These are phyloP conservation scores for Solen grandis DNA, from an alignment of 1,140 invertebrate species.

Conservation along the genomic window DNA sequence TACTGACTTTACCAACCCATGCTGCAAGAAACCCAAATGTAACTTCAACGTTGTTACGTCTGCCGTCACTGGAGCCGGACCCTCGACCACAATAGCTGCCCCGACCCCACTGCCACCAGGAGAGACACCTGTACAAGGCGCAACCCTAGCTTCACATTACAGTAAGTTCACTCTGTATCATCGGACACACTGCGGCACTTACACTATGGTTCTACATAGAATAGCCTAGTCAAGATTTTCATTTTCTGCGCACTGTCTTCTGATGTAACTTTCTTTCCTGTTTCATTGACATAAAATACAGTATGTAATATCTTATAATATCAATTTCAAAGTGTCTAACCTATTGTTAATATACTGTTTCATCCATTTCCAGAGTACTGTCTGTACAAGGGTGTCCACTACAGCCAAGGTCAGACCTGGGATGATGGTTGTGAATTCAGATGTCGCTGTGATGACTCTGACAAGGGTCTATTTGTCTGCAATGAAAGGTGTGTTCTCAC, in stretches of 20 bases:
- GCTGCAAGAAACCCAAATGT: constrained; percentile 64
- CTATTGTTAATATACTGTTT: too few relatives aligned
- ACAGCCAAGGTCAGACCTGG: constrained; percentile 68
- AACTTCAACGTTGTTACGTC: constrained; percentile 21
- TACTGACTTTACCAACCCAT: constrained; percentile 60
- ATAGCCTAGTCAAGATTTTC: too few relatives aligned
- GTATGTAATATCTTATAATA: too few relatives aligned
- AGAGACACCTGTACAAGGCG: constrained; percentile 24
- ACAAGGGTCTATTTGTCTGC: constrained; percentile 62
- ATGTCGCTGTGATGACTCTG: constrained; percentile 65
- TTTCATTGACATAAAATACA: too few relatives aligned
- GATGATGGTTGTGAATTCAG: constrained; percentile 69
- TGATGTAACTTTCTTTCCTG: too few relatives aligned
- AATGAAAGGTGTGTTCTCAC: constrained; percentile 64
- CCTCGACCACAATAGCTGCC: constrained; percentile 19
- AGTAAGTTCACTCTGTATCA: too few relatives aligned
- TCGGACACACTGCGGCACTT: too few relatives aligned
- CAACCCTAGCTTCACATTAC: constrained; percentile 38
- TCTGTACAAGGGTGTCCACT: constrained; percentile 67
- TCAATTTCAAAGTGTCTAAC: too few relatives aligned
- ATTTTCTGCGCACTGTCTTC: too few relatives aligned
- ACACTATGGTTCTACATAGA: too few relatives aligned
- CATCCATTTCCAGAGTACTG: constrained; percentile 64
- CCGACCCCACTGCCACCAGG: constrained; percentile 57
- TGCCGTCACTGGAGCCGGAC: not conserved